These are phyloP conservation scores for Spea multiplicata DNA, from an alignment of 2,113 vertebrate genomes.

Conservation along the genomic window DNA sequence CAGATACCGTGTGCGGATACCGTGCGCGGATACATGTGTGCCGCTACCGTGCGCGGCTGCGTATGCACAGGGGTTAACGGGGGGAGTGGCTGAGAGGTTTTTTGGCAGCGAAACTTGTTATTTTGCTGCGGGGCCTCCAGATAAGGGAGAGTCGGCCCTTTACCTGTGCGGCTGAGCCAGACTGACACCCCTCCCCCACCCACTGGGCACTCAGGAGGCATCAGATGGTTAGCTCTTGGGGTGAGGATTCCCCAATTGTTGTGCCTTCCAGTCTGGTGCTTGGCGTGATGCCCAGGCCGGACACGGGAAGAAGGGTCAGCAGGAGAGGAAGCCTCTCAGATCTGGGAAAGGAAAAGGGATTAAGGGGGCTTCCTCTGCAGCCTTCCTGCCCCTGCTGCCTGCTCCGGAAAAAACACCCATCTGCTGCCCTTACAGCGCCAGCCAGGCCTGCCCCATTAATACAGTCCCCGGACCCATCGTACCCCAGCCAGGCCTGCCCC, in stretches of 20 bases:
- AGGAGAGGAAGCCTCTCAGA: conserved; percentile 51
- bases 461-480: neutral
- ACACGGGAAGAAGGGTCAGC: conserved; percentile 31
- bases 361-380: neutral
- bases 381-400: neutral
- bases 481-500: neutral
- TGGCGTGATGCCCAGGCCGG: conserved; percentile 47
- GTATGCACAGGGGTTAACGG: neutral
- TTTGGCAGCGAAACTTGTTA: neutral
- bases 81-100: conserved; percentile 10
- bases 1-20: no score
- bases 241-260: neutral
- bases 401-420: conserved; percentile 15
- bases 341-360: conserved; percentile 53
- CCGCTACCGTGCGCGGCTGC: neutral
- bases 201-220: neutral
- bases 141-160: neutral
- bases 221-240: conserved; percentile 3
- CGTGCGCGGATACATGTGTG: no score
- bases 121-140: conserved; percentile 12
- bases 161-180: neutral
- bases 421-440: neutral
- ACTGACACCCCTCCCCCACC: neutral
- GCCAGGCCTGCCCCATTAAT: neutral
- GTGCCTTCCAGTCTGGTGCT: no score